Evolutionary conservation across 2,113 vertebrate genomes (phyloP), one percentile per base, ranked within the genome.

Genomic region (Stomatorhinus ivindoensis): DNA sequence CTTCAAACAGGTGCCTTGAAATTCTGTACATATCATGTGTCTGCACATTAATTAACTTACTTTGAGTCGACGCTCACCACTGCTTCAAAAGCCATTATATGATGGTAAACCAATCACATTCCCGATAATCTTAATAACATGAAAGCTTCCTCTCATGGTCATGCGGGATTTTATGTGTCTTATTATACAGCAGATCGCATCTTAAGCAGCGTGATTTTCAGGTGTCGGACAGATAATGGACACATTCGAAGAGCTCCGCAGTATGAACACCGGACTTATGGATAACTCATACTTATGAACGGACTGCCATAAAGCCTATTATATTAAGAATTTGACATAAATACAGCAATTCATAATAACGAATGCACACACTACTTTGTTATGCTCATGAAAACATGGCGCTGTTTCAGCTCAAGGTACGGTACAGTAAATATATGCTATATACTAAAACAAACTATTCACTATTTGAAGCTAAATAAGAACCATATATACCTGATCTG

Each of bases 81-180:
- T 73, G 46, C 27, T 55, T 80, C 47, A 4, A 19, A 86, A 86
- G 2, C 15, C 39, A 46, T 17, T 76, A 44, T 80, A 53, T 27
- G 46, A 58, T 55, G 76, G 61, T 53, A 80, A 86, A 42, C 85
- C 61, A 42, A 51, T 51, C 47, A 51, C 46, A 19, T 51, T 51
- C 73, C 21, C 13, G n/a, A 47, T 58, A 44, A 42, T 76, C 31
- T 24, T 76, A 3, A 58, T 87, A 89, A 87, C 73, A 80, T 73
- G 80, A 90, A 90, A 87, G 89, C 85, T 87, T 82, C 80, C 85
- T 90, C 47, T 89, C 58, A 69, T 39, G 85, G 65, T 86, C 53
- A 17, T 2, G 11, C 42, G 8, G 21, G 53, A 87, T 65, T 61
- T n/a, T 87, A 24, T 44, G 19, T 61, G 55, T 61, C 39, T 46